Base-by-base conservation (phyloP, 2,113 vertebrate genomes). In the Protobothrops flavoviridis region DNA sequence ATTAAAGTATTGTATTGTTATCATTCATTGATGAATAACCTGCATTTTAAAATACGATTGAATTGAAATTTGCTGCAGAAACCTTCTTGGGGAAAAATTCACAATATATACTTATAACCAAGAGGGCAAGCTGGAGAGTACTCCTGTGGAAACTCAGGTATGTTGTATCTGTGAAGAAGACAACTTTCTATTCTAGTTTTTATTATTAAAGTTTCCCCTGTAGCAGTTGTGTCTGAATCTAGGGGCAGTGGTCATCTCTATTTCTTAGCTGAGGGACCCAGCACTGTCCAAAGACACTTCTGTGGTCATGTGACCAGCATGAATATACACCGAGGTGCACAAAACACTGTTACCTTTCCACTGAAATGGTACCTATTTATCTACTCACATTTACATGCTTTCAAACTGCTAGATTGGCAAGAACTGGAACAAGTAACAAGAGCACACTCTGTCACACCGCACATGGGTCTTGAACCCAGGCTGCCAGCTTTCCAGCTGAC, bases 41-140 rank as follows among this genome's bases (percentile, higher is more conserved):
- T 26, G 26, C 59, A 86, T 89, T 56, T 57, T 94, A 24, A 88
- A 45, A 64, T 81, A 87, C 56, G 86, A 90, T 92, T 20, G 55
- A 56, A 29, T 20, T 95, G 17, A 94, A 85, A 29, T 89, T 50
- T 48, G 57, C 93, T 93, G 17, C 94, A 98, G 97, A 94, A 94
- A 96, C 52, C 96, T 98, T 91, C 33, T 97, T 59, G 95, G 96
- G 1, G 93, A 96, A 33, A 92, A 97, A 88, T 98, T 97, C 87
- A 87, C 89, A 52, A 92, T 96, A n/a, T 96, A 96, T 92, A 97
- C 95, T 0, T 97, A 97, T 55, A 95, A 94, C 8, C 11, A 95
- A 95, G 93, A 96, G 88, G 96, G 95, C 45, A 96, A 96, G 94
- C 89, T 97, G 93, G 85, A 96, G 53, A 48, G 92, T 57, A 94